phyloP scores from a whole-genome alignment of 2,888 invertebrate species.

The Andrena bicolor region DNA sequence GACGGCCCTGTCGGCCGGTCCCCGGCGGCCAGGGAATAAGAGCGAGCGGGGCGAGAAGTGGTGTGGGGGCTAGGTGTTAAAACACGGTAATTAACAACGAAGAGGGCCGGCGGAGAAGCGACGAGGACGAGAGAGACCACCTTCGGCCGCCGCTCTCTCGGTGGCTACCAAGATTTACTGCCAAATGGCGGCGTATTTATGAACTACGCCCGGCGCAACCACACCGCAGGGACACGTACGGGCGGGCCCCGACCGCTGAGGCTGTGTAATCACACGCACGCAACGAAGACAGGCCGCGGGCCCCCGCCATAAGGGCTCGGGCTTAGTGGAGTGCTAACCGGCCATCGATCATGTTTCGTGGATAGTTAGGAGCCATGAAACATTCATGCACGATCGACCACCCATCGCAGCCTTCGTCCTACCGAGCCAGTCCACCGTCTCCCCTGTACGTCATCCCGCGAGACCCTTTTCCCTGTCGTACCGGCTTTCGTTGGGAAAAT shows the following conservation, averaged over 20 bases:
- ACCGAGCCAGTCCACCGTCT: constrained; percentile 36
- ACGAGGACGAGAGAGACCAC: constrained; percentile 79
- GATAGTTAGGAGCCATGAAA: constrained; percentile 82
- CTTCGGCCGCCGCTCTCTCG: constrained; percentile 76
- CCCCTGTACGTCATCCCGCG: neutral
- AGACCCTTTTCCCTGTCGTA: neutral
- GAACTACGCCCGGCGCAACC: constrained; percentile 80
- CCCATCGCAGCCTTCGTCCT: constrained; percentile 74
- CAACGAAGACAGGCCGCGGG: constrained; percentile 41
- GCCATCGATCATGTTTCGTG: constrained; percentile 83
- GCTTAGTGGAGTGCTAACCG: constrained; percentile 78
- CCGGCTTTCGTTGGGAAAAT: neutral
- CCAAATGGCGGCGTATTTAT: constrained; percentile 83
- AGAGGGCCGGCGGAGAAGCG: constrained; percentile 74
- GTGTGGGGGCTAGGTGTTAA: constrained; percentile 83
- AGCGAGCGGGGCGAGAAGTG: constrained; percentile 63
- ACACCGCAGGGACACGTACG: constrained; percentile 63
- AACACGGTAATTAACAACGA: constrained; percentile 85
- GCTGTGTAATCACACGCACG: constrained; percentile 62
- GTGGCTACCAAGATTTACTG: constrained; percentile 84
- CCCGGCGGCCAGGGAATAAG: constrained; percentile 28
- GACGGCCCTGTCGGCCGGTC: constrained; percentile 49
- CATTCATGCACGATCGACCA: constrained; percentile 81
- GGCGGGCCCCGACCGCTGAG: constrained; percentile 1
- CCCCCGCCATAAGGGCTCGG: constrained; percentile 63